Conservation (phyloP, 2,797 vertebrate species). For the Scyliorhinus canicula region DNA sequence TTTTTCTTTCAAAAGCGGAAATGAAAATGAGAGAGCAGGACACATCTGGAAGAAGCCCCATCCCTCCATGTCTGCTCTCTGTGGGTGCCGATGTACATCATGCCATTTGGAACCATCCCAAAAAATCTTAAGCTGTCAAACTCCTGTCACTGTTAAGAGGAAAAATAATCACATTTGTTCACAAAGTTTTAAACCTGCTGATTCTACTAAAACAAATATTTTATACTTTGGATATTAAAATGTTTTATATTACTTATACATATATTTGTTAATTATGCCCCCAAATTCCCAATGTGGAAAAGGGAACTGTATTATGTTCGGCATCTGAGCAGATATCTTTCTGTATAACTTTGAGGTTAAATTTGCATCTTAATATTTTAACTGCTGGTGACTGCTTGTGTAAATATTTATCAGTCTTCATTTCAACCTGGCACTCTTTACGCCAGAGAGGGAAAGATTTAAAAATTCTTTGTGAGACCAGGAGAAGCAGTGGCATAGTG, state of each 20-base stretch:
- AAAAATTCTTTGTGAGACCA: not conserved
- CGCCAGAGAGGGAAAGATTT: not conserved
- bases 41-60: conserved; percentile 41
- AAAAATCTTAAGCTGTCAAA: conserved; percentile 20
- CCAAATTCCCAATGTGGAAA: not conserved
- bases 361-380: not conserved
- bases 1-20: conserved; percentile 37
- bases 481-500: too few relatives aligned
- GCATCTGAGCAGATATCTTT: not conserved
- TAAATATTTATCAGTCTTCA: not conserved
- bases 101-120: conserved; percentile 16
- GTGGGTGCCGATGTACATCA: not conserved
- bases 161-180: not conserved
- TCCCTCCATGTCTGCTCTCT: not conserved
- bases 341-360: not conserved
- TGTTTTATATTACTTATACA: not conserved
- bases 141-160: not conserved
- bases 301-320: not conserved
- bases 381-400: not conserved
- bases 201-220: not conserved
- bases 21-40: conserved; percentile 37
- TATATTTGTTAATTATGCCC: not conserved
- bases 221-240: not conserved
- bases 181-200: not conserved
- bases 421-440: not conserved